A percentile compares a stretch with the other conserved stretches of the same genome.
phyloP scores from a whole-genome alignment of 1,140 invertebrate genomes.

The Parapsyche elsis region DNA sequence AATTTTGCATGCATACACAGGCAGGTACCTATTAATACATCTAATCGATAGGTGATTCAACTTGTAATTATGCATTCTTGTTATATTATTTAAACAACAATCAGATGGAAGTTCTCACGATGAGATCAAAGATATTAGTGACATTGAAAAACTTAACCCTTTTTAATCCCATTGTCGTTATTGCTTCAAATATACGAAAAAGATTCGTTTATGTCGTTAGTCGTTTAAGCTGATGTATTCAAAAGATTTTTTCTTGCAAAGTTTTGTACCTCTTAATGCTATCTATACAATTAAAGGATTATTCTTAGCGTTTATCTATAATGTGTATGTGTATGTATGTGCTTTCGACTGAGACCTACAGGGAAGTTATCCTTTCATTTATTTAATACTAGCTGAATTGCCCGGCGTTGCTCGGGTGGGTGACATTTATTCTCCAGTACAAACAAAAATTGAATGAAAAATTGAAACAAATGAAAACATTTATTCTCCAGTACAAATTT shows the following conservation, averaged over 20 bases:
- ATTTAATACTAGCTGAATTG: background rate
- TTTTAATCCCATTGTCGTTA: slow-evolving; percentile 1
- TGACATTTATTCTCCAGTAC: too few species aligned
- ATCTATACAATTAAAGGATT: background rate
- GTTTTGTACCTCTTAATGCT: background rate
- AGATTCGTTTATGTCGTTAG: background rate
- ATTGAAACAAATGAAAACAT: too few species aligned
- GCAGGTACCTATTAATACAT: too few species aligned
- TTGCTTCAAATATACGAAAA: background rate
- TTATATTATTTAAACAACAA: too few species aligned
- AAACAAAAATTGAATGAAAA: too few species aligned
- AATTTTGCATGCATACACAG: too few species aligned
- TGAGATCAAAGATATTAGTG: background rate
- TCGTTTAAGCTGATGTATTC: background rate
- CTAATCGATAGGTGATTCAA: too few species aligned
- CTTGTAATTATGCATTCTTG: too few species aligned
- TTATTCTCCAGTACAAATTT: too few species aligned
- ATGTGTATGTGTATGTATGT: too few species aligned
- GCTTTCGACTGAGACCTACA: background rate
- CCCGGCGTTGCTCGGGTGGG: too few species aligned
- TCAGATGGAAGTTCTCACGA: background rate
- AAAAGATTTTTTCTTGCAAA: background rate
- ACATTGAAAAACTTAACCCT: too few species aligned
- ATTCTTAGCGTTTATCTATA: background rate
- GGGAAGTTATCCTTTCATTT: slow-evolving; percentile 1